Base-by-base conservation (phyloP, 2,888 invertebrate species). In the Eutolmus rufibarbis region DNA sequence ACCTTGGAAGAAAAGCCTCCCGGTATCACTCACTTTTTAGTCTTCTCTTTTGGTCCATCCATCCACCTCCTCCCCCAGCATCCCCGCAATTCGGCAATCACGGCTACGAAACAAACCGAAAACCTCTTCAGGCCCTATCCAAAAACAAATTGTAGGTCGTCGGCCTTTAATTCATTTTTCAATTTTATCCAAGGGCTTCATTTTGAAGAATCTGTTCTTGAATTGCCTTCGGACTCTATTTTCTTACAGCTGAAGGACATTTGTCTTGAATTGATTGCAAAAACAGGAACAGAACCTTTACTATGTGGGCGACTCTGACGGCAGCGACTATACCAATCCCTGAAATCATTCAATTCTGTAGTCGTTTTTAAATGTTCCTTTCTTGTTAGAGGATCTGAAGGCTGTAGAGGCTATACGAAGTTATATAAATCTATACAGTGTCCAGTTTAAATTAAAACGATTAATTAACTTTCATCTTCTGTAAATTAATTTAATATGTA, bases 161-260 rank as follows among this genome's bases (percentile, higher is more conserved):
- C 66, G 66, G 56, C 82, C 82, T 82, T 82, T 82, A 82, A 82
- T 82, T 82, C 82, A 82, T 82, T 82, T 82, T 82, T 82, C 82
- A 82, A 82, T 82, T 82, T 82, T 82, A 37, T 37, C 82, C 82
- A 16, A n/a, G 31, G 66, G 66, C 57, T 66, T 82, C 66, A 37
- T 66, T 81, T 66, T 82, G 37, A 82, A 37, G 82, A 82, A 82
- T 82, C 82, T 82, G 82, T 82, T 82, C 57, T 12, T 31, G 12
- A 19, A 12, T 66, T 28, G 66, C 66, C 28, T 66, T 66, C 66
- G 28, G 40, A 66, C 57, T 82, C 37, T 82, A 37, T 28, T 82
- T 82, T 82, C 82, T 82, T 82, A 57, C 82, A 37, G 66, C 37
- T 66, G 57, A 28, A n/a, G 57, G 82, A 34, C 82, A 82, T 82